Evolutionary conservation across 2,113 vertebrate species (phyloP).

Genomic region (Castor canadensis): DNA sequence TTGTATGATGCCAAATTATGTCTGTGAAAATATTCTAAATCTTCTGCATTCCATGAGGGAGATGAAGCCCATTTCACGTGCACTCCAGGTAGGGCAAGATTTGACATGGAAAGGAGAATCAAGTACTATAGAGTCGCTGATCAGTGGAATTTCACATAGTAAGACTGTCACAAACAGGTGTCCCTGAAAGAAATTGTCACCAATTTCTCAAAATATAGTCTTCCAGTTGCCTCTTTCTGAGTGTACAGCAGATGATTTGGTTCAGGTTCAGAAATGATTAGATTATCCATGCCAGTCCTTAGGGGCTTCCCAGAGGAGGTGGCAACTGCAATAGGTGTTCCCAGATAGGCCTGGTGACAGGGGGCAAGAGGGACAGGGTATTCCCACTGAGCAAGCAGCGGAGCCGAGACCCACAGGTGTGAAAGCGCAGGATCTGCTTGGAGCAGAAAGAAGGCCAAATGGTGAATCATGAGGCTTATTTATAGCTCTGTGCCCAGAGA

Average conservation of each 20-base stretch:
- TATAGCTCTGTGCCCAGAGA: not conserved
- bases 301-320: not conserved
- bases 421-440: not conserved
- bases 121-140: not conserved
- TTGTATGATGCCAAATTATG: not conserved
- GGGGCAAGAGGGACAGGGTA: not conserved
- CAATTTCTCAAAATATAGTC: slow-evolving; percentile 7
- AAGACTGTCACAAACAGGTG: not conserved
- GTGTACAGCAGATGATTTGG: not conserved
- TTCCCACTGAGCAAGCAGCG: not conserved
- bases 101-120: not conserved
- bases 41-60: not conserved
- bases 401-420: not conserved
- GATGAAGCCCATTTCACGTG: not conserved
- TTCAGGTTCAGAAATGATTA: not conserved
- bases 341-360: not conserved
- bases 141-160: not conserved
- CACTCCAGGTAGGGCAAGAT: not conserved
- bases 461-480: not conserved
- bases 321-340: not conserved
- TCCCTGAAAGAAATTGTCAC: not conserved
- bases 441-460: not conserved
- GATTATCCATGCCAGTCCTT: not conserved
- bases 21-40: not conserved
- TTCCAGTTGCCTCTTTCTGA: not conserved